Percentiles rank a stretch among this genome's conserved stretches.
Conservation (phyloP, 2,113 vertebrate species). For the Microtus montanus region DNA sequence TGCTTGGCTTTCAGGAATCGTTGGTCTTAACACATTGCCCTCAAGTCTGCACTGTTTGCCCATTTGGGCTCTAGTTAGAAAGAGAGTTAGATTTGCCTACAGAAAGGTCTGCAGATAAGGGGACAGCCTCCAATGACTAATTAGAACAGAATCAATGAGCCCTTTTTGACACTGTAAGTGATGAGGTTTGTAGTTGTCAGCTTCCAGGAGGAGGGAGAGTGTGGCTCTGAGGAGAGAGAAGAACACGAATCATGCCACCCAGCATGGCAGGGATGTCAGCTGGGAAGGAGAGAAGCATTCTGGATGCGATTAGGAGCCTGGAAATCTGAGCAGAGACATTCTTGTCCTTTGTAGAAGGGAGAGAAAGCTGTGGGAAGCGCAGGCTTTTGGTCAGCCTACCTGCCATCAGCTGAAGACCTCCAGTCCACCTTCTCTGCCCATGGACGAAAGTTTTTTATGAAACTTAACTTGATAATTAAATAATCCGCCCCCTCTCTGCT, state of each 20-base stretch:
- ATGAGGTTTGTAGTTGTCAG: constrained; percentile 73
- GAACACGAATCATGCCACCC: constrained; percentile 9
- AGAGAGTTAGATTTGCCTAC: constrained; percentile 68
- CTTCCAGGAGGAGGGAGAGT: constrained; percentile 80
- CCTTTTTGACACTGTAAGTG: constrained; percentile 83
- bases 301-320: constrained; percentile 65
- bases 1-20: background rate
- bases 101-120: constrained; percentile 78
- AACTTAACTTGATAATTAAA: background rate
- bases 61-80: constrained; percentile 80
- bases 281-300: constrained; percentile 72
- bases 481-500: background rate
- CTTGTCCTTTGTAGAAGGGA: constrained; percentile 56
- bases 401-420: background rate
- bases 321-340: constrained; percentile 36
- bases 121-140: constrained; percentile 83
- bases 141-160: constrained; percentile 83
- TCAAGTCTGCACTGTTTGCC: constrained; percentile 73
- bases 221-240: constrained; percentile 69
- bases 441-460: background rate
- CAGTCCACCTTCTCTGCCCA: background rate
- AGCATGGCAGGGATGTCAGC: constrained; percentile 54
- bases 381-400: background rate
- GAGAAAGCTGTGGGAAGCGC: constrained; percentile 18
- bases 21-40: background rate